Base-by-base conservation (phyloP, 2,113 vertebrate species). In the Falcunculus frontatus region DNA sequence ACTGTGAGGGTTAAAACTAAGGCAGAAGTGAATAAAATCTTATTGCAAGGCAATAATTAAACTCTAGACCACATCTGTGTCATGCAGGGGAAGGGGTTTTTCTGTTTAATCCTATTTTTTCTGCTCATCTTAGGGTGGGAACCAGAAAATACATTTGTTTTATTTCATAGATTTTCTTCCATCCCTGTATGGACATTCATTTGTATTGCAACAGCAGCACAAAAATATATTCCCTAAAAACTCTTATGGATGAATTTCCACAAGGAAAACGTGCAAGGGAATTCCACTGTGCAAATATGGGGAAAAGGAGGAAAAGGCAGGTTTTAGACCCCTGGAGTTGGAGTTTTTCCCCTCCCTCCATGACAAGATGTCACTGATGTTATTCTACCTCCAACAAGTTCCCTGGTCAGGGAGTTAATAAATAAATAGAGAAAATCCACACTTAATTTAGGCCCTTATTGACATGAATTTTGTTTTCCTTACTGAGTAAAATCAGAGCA, bases 271-370 rank as follows among this genome's bases (percentile, higher is more conserved):
- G 4, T 37, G 9, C 20, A 39, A 35, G 20, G 22, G 19, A 50
- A 69, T 29, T 69, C 46, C 6, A 4, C 57, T 7, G 6, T 20
- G 23, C 35, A 35, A 14, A 26, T 0, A 5, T 7, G 10, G 15
- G 16, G 44, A 25, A 53, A 53, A 25, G 12, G n/a, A 70, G 16
- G 25, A 17, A 64, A 50, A 27, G 23, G 26, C 29, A 52, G 13
- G 9, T 27, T 74, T 46, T 42, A 75, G 41, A 75, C 30, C 19
- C 53, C 8, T 30, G 12, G 22, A 50, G 19, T 6, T 17, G 7
- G 3, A 3, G 3, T 22, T 44, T 56, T 30, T 13, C 21, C 25
- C 29, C 21, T 32, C 10, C 5, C 16, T 73, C 23, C 1, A 1
- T 33, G 32, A 35, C 18, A 64, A 60, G 44, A 65, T 75, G 7